Evolutionary conservation across 2,888 invertebrate genomes (phyloP).

Genomic region (Tridacna gigas): DNA sequence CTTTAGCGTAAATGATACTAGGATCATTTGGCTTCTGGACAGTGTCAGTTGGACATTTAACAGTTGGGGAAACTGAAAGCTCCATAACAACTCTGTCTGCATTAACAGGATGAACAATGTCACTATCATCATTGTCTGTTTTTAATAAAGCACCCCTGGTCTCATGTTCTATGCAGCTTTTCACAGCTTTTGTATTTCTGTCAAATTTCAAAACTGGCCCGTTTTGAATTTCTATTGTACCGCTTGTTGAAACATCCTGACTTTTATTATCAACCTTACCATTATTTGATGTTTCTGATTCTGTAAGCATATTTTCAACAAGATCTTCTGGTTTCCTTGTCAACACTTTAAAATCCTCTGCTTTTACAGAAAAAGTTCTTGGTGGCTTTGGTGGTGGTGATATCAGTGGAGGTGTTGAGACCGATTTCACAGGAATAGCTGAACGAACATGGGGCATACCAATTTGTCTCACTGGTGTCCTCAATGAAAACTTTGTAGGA

Average conservation of each 20-base stretch:
- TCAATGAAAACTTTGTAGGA: slow-evolving; percentile 62
- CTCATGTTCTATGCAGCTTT: neutral
- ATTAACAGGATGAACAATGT: neutral
- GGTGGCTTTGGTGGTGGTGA: slow-evolving; percentile 70
- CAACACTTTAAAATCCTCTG: slow-evolving; percentile 33
- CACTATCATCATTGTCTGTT: neutral
- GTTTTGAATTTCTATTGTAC: neutral
- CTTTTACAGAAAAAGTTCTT: slow-evolving; percentile 49
- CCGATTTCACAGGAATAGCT: slow-evolving; percentile 55
- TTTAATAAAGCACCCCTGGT: neutral
- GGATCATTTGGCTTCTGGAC: neutral
- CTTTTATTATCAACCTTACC: neutral
- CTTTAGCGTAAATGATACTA: neutral
- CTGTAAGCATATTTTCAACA: neutral
- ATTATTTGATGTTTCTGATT: neutral
- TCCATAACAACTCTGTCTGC: neutral
- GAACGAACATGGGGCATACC: slow-evolving; percentile 42
- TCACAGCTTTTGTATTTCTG: neutral
- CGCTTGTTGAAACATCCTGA: neutral
- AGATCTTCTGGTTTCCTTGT: neutral
- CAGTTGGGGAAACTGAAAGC: slow-evolving; percentile 2
- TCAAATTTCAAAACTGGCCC: neutral
- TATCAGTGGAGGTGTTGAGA: slow-evolving; percentile 50
- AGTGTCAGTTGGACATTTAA: neutral
- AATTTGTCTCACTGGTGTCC: slow-evolving; percentile 48